phyloP scores from a whole-genome alignment of 2,797 vertebrate genomes.

The Pseudochaenichthys georgianus region DNA sequence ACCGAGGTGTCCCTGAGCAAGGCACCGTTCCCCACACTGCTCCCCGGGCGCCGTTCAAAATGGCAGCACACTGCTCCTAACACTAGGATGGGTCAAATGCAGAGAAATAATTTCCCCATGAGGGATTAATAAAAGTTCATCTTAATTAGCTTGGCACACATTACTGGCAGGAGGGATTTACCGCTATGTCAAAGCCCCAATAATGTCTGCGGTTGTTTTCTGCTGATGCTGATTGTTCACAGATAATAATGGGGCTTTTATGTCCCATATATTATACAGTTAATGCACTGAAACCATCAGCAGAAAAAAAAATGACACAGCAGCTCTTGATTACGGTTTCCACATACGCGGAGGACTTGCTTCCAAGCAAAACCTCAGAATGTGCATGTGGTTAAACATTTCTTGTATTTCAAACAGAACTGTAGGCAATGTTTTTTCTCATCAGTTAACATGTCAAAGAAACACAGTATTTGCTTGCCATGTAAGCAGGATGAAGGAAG shows the following conservation, averaged over 20 bases:
- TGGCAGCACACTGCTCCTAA: too few species aligned
- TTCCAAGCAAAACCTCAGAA: constrained; percentile 31
- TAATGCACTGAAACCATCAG: constrained; percentile 22
- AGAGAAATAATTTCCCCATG: too few species aligned
- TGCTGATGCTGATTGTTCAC: constrained; percentile 17
- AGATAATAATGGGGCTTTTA: constrained; percentile 24
- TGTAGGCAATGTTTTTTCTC: constrained; percentile 19
- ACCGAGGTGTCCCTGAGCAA: too few species aligned
- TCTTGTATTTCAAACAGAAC: background rate
- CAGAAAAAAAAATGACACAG: constrained; percentile 20
- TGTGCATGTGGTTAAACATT: constrained; percentile 3
- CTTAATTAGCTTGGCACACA: background rate
- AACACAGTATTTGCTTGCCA: background rate
- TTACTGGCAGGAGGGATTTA: background rate
- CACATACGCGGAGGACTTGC: background rate
- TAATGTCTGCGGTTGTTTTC: background rate
- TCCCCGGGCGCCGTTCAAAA: too few species aligned
- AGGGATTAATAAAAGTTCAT: too few species aligned
- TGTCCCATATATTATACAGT: constrained; percentile 4
- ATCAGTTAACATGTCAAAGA: constrained; percentile 21
- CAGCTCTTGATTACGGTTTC: background rate
- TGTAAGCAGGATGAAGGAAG: too few species aligned
- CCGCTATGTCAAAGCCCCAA: background rate
- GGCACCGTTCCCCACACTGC: too few species aligned
- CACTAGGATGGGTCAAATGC: too few species aligned